Evolutionary conservation across 2,888 invertebrate species (phyloP).

Genomic region (Megamerina dolium): DNA sequence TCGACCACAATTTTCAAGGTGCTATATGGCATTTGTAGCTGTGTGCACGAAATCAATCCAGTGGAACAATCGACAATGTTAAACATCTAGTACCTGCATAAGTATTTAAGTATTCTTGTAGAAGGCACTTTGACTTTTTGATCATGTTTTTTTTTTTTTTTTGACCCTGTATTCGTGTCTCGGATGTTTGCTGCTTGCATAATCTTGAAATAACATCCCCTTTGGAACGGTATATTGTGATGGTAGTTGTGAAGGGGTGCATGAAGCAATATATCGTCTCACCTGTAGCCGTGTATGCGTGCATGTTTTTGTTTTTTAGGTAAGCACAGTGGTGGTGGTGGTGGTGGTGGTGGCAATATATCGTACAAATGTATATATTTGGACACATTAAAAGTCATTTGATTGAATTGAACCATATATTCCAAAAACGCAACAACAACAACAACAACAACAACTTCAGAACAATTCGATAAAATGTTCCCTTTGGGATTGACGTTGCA

Average conservation of each 20-base stretch:
- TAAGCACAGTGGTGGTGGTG: too few relatives aligned
- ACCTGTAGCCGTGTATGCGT: slow-evolving; percentile 1
- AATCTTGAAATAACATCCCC: not conserved
- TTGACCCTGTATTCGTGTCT: slow-evolving; percentile 14
- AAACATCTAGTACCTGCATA: too few relatives aligned
- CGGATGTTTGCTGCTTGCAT: not conserved
- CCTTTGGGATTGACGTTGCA: slow-evolving; percentile 37
- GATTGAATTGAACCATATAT: slow-evolving; percentile 18
- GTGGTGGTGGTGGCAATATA: too few relatives aligned
- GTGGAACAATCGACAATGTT: slow-evolving; percentile 35
- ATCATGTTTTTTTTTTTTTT: too few relatives aligned
- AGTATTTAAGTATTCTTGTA: too few relatives aligned
- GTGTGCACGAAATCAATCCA: slow-evolving; percentile 32
- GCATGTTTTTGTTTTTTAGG: not conserved
- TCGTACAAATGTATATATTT: too few relatives aligned
- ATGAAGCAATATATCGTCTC: too few relatives aligned
- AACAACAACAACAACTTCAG: slow-evolving; percentile 16
- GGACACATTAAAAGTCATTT: slow-evolving; percentile 10
- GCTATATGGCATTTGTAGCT: slow-evolving; percentile 34
- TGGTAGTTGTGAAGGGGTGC: too few relatives aligned
- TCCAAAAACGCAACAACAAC: too few relatives aligned
- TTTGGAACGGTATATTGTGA: too few relatives aligned
- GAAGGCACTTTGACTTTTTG: too few relatives aligned
- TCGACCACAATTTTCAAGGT: slow-evolving; percentile 23
- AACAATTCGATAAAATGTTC: slow-evolving; percentile 31